Evolutionary conservation across 2,797 vertebrate species (phyloP).

Genomic region (Furcifer pardalis): DNA sequence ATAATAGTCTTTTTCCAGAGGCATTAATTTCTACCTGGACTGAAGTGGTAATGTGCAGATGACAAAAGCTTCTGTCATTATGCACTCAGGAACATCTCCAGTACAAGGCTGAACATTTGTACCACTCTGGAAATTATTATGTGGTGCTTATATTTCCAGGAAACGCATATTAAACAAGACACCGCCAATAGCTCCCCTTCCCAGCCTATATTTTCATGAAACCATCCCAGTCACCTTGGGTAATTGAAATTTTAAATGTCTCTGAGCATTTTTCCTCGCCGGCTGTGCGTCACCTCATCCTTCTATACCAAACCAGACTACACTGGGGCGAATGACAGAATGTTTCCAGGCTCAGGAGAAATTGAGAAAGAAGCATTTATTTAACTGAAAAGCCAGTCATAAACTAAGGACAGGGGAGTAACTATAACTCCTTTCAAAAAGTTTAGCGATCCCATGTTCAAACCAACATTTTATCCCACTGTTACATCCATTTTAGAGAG

Average conservation of each 20-base stretch:
- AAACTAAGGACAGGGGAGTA: neutral
- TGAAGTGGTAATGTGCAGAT: constrained; percentile 32
- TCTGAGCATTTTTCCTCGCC: neutral
- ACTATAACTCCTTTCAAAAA: neutral
- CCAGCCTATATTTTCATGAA: constrained; percentile 18
- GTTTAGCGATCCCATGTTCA: neutral
- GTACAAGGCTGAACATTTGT: constrained; percentile 32
- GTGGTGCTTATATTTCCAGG: constrained; percentile 16
- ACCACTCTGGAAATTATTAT: constrained; percentile 32
- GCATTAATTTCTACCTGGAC: constrained; percentile 38
- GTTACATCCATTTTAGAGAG: neutral
- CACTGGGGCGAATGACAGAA: neutral
- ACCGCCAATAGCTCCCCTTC: neutral
- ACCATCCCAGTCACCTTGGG: neutral
- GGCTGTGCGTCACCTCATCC: neutral
- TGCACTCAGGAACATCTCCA: constrained; percentile 33
- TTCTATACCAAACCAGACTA: neutral
- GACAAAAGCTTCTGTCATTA: constrained; percentile 45
- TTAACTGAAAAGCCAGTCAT: neutral
- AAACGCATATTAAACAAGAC: constrained; percentile 5
- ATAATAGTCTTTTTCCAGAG: constrained; percentile 46
- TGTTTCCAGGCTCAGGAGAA: neutral
- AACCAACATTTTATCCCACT: too few species aligned
- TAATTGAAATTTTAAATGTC: constrained; percentile 22
- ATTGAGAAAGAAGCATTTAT: neutral